Conservation (phyloP, 2,113 vertebrate genomes). For the Calyptommatus sinebrachiatus region DNA sequence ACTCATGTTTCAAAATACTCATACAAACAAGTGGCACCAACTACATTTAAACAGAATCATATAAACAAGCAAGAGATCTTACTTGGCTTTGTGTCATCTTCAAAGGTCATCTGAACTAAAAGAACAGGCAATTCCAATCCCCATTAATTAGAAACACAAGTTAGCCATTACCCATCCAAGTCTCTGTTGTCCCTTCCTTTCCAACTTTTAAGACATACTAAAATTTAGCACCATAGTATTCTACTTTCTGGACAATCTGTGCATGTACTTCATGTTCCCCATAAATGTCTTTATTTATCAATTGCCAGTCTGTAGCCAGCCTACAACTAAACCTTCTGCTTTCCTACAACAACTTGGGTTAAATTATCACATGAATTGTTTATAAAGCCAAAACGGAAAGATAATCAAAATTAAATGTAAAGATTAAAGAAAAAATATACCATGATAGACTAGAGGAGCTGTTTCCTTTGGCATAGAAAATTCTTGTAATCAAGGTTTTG, state of each 20-base stretch:
- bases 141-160: constrained; percentile 69
- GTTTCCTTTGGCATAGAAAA: too few species aligned
- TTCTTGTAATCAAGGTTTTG: too few species aligned
- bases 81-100: constrained; percentile 50
- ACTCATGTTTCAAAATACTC: constrained; percentile 32
- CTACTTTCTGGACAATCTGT: constrained; percentile 33
- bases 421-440: not conserved
- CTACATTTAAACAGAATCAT: constrained; percentile 32
- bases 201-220: constrained; percentile 53
- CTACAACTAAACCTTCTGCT: constrained; percentile 53
- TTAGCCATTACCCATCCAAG: constrained; percentile 57
- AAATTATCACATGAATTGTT: constrained; percentile 43
- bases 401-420: constrained; percentile 15
- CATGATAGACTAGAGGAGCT: constrained; percentile 8
- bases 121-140: constrained; percentile 55
- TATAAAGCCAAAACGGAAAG: constrained; percentile 32
- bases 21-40: constrained; percentile 20
- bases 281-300: constrained; percentile 19
- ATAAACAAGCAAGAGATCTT: constrained; percentile 37
- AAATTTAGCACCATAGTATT: constrained; percentile 44
- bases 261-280: constrained; percentile 14
- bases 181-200: constrained; percentile 49
- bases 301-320: constrained; percentile 41
- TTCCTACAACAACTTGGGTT: constrained; percentile 40
- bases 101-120: constrained; percentile 64